phyloP scores from a whole-genome alignment of 2,888 invertebrate genomes.

The Chydorus sphaericus region DNA sequence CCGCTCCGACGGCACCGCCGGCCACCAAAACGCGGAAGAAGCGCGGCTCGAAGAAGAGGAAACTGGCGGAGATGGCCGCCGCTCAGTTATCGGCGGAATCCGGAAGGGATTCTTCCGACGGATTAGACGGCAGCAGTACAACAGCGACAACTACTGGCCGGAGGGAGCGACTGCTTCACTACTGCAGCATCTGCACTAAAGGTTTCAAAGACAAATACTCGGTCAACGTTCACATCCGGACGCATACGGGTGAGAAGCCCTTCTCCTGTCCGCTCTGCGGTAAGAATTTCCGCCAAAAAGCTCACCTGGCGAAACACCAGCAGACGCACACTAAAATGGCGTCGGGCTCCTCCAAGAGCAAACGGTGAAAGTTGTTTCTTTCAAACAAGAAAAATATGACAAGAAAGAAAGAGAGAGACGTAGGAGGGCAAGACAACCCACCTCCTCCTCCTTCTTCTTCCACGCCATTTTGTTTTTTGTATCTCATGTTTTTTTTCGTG shows the following conservation, averaged over 20 bases:
- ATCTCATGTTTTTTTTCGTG: too few relatives aligned
- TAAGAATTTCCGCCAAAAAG: conserved; percentile 82
- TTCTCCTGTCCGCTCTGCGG: conserved; percentile 89
- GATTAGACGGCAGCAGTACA: conserved; percentile 27
- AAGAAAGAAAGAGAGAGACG: too few relatives aligned
- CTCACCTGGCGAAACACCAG: conserved; percentile 81
- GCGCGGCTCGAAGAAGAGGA: conserved; percentile 7
- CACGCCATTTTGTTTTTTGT: too few relatives aligned
- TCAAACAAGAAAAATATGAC: too few relatives aligned
- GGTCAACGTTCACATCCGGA: conserved; percentile 92
- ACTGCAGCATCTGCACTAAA: conserved; percentile 83
- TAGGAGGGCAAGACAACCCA: too few relatives aligned
- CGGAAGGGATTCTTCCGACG: conserved; percentile 2
- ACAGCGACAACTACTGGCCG: conserved; percentile 24
- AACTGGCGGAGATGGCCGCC: conserved; percentile 20
- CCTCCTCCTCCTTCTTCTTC: too few relatives aligned
- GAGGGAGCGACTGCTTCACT: conserved; percentile 75
- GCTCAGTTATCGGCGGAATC: conserved; percentile 23
- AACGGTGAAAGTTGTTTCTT: too few relatives aligned
- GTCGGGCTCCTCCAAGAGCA: conserved; percentile 8
- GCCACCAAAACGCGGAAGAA: conserved; percentile 7
- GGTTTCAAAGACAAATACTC: conserved; percentile 94
- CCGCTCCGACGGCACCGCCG: not conserved
- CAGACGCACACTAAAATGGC: conserved; percentile 50
- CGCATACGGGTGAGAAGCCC: conserved; percentile 96